Evolutionary conservation across 2,797 vertebrate species (phyloP), one percentile per base, ranked within the genome.

Genomic region (Rhinatrema bivittatum): DNA sequence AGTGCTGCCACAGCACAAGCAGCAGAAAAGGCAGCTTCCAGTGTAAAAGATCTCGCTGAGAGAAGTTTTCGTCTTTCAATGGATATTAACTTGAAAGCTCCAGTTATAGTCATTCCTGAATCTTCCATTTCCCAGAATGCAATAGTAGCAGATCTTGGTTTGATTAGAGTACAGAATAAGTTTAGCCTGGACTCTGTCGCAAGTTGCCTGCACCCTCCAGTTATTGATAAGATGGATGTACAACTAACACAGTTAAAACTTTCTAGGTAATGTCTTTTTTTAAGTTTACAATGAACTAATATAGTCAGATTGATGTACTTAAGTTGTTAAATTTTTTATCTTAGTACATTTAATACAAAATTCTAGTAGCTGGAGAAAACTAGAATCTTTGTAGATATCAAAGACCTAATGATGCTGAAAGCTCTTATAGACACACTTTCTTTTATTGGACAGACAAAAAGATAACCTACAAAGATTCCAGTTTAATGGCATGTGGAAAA

Each of bases 21-120:
- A 2, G 94, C 95, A 0, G 93, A 93, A 48, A 93, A 87, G 50
- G 95, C 95, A 0, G 94, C 91, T 6, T 93, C 84, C 16, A 94
- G 91, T 1, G 88, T 98, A 3, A 87, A 87, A 14, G 91, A 85
- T 44, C 71, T 97, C 1, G 88, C 94, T n/a, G 87, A 90, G 49
- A 90, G 91, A 70, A 95, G 90, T 32, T 91, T 91, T 49, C 88
- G 93, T 4, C 79, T 97, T 29, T 76, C 87, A 2, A 48, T 93
- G 79, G 81, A 85, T 50, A 70, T 98, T 42, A 59, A 81, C 12
- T 64, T 99, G 53, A 95, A 97, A 70, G 95, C 94, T 2, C 95
- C 95, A 0, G 86, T 99, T 31, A 84, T 99, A 51, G 50, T 97
- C 29, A 77, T 99, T 32, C 95, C 95, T 0, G 90, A 94, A 74